These are phyloP conservation scores for Onychostruthus taczanowskii DNA, from an alignment of 2,113 vertebrate genomes.

Conservation along the genomic window DNA sequence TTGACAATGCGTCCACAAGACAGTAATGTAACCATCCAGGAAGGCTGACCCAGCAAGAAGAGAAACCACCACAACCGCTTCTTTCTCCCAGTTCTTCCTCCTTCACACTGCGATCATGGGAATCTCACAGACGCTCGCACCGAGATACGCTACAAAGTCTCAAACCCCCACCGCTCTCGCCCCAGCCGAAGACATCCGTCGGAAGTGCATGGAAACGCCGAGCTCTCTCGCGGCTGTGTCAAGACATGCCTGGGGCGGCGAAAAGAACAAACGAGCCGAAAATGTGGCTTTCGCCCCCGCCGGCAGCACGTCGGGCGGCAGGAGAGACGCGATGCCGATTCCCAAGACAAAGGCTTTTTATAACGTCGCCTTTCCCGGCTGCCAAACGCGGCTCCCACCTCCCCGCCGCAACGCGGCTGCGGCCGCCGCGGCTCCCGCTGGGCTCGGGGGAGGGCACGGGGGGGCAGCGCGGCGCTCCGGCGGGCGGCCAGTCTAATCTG, in stretches of 20 bases:
- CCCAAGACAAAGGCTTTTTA: slow-evolving; percentile 69
- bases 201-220: neutral
- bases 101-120: slow-evolving; percentile 36
- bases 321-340: slow-evolving; percentile 36
- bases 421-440: slow-evolving; percentile 10
- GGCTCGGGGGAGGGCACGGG: neutral
- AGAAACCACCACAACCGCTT: neutral
- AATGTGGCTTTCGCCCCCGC: slow-evolving; percentile 23
- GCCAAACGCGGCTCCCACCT: slow-evolving; percentile 64
- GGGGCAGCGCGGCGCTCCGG: neutral
- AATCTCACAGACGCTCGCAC: neutral
- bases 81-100: slow-evolving; percentile 39
- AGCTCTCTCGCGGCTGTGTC: slow-evolving; percentile 23
- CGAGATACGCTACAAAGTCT: neutral
- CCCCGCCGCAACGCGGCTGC: slow-evolving; percentile 25
- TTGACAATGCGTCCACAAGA: neutral
- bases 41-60: slow-evolving; percentile 38
- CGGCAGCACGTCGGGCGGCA: slow-evolving; percentile 31
- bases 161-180: neutral
- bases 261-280: neutral
- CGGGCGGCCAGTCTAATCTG: too few species aligned
- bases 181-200: slow-evolving; percentile 32
- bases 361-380: slow-evolving; percentile 6
- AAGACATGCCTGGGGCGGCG: slow-evolving; percentile 66
- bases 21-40: slow-evolving; percentile 30